These are phyloP conservation scores for Danio kyathit DNA, from an alignment of 2,797 vertebrate species.

Conservation along the genomic window DNA sequence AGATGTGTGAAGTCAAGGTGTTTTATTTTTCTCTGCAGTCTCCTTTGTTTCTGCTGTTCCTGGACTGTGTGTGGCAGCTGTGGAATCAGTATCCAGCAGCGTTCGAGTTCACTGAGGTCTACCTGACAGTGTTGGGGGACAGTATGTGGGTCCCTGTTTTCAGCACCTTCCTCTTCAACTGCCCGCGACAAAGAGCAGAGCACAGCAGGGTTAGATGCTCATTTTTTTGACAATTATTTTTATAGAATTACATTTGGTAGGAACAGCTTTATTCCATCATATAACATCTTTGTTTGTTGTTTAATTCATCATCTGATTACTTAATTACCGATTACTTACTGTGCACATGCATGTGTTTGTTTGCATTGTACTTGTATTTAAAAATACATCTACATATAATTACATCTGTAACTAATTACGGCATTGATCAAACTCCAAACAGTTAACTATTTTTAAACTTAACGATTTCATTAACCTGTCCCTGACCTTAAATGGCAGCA, in stretches of 20 bases:
- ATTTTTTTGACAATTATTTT: background rate
- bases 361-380: too few relatives aligned
- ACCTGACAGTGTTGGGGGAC: conserved; percentile 89
- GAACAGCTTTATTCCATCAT: background rate
- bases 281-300: too few relatives aligned
- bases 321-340: too few relatives aligned
- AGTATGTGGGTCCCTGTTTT: conserved; percentile 92
- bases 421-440: too few relatives aligned
- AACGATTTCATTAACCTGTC: too few relatives aligned
- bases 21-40: conserved; percentile 76
- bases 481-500: too few relatives aligned
- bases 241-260: background rate
- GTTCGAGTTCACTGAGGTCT: conserved; percentile 94
- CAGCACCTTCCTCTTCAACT: conserved; percentile 96
- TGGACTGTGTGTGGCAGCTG: conserved; percentile 97
- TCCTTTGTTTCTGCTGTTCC: conserved; percentile 92
- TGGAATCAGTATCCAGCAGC: conserved; percentile 92
- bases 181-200: conserved; percentile 87
- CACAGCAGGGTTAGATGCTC: conserved; percentile 85
- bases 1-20: background rate
- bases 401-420: too few relatives aligned
- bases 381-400: too few relatives aligned
- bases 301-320: too few relatives aligned
- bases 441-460: too few relatives aligned
- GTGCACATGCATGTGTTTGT: too few relatives aligned